Evolutionary conservation across 1,140 invertebrate species (phyloP).

Genomic region (Onthophagus taurus): DNA sequence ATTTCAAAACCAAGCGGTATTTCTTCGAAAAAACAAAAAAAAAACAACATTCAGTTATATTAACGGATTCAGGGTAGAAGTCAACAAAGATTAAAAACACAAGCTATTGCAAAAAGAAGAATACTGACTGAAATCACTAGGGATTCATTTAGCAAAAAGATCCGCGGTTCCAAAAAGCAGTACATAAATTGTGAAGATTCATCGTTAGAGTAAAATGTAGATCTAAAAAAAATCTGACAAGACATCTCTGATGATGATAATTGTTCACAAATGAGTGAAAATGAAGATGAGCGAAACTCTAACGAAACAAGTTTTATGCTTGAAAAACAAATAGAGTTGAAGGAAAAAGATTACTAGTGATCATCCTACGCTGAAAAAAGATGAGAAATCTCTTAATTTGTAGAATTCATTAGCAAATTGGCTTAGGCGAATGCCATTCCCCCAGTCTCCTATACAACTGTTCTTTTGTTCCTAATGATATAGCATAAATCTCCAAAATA

Average conservation of each 20-base stretch:
- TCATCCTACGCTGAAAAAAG: neutral
- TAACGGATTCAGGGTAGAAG: neutral
- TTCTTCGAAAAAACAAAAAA: neutral
- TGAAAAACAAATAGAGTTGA: neutral
- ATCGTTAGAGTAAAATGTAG: neutral
- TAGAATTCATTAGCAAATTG: neutral
- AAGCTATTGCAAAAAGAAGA: too few species aligned
- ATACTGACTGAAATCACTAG: neutral
- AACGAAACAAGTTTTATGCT: neutral
- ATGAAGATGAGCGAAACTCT: neutral
- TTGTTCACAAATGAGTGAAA: neutral
- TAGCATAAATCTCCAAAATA: too few species aligned
- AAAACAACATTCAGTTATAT: conserved; percentile 1
- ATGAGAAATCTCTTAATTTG: too few species aligned
- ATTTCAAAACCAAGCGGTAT: neutral
- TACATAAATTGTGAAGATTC: too few species aligned
- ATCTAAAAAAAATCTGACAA: neutral
- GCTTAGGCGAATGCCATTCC: neutral
- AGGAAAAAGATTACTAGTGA: neutral
- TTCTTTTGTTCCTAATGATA: too few species aligned
- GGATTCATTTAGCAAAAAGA: too few species aligned
- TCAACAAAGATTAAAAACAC: neutral
- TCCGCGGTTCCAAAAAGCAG: too few species aligned
- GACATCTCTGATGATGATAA: too few species aligned
- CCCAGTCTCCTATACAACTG: too few species aligned